phyloP scores from a whole-genome alignment of 2,113 vertebrate species.

The Hypocryptadius cinnamomeus region DNA sequence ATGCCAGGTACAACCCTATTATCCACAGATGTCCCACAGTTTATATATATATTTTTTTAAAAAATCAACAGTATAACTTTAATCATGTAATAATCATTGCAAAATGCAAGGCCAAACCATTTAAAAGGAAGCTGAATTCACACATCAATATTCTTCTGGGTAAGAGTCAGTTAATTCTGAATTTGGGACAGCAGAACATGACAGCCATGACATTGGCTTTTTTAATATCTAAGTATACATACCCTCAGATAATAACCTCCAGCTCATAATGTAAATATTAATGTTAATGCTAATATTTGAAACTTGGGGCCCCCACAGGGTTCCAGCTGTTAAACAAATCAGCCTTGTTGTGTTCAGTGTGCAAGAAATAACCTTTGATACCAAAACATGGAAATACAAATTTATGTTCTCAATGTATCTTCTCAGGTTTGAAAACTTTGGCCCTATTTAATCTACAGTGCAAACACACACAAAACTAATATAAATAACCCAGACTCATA shows the following conservation, averaged over 20 bases:
- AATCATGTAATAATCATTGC: background rate
- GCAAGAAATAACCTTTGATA: background rate
- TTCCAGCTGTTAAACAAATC: background rate
- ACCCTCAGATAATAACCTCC: background rate
- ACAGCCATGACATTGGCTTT: background rate
- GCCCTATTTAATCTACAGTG: background rate
- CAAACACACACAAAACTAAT: rapidly evolving
- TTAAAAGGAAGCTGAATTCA: background rate
- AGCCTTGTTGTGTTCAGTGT: background rate
- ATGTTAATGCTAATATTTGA: background rate
- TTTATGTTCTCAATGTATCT: background rate
- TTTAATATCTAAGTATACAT: background rate
- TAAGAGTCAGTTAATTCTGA: background rate
- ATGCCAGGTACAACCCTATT: background rate
- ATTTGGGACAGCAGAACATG: background rate
- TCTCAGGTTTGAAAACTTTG: background rate
- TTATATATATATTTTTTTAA: background rate
- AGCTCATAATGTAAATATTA: background rate
- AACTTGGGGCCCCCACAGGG: background rate
- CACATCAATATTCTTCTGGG: background rate
- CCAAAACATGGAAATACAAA: background rate
- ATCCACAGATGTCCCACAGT: background rate
- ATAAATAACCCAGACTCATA: background rate
- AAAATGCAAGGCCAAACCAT: background rate
- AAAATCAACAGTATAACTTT: background rate